Base-by-base conservation (phyloP, 2,797 vertebrate genomes). In the Sciurus carolinensis region DNA sequence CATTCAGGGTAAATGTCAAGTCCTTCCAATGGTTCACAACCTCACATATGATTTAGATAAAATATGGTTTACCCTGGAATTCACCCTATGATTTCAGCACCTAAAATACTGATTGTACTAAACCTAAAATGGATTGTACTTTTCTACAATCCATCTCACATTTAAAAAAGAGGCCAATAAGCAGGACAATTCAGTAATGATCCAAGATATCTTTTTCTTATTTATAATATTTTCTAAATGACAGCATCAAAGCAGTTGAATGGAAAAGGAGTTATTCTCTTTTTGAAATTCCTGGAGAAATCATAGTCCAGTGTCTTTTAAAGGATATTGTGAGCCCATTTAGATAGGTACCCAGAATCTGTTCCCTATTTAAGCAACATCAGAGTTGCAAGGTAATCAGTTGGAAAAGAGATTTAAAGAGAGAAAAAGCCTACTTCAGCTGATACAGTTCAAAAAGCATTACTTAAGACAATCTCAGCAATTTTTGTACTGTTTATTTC, bases 391-490 rank as follows among this genome's bases (percentile, higher is more conserved):
- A 97, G 96, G 92, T 98, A 98, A 98, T 98, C 97, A 98, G 72
- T 97, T 97, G 97, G 95, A 98, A 98, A 96, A 97, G 75, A 96
- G 91, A 97, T 76, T 97, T 98, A 97, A 98, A 97, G 97, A 95
- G 95, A 97, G 95, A 91, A 85, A 95, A 98, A 97, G 91, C 93
- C 90, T 98, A 96, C 97, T 97, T 91, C 98, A 97, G 94, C 97
- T 98, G 97, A 98, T 96, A 96, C 33, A 97, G 95, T 97, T 98
- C 97, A 98, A 96, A 98, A 98, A 97, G 93, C 91, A 97, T 98
- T 97, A 98, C 87, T 98, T 98, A 98, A 98, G 97, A 98, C 84
- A 95, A 98, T 87, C 92, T 94, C 97, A 96, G 97, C 95, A 98
- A 95, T 85, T 96, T 98, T 97, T 97, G 84, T 97, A 97, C 96